A percentile compares a stretch with the other conserved stretches of the same genome.
Evolutionary conservation across 2,797 vertebrate genomes (phyloP).

Genomic region (Helarctos malayanus): DNA sequence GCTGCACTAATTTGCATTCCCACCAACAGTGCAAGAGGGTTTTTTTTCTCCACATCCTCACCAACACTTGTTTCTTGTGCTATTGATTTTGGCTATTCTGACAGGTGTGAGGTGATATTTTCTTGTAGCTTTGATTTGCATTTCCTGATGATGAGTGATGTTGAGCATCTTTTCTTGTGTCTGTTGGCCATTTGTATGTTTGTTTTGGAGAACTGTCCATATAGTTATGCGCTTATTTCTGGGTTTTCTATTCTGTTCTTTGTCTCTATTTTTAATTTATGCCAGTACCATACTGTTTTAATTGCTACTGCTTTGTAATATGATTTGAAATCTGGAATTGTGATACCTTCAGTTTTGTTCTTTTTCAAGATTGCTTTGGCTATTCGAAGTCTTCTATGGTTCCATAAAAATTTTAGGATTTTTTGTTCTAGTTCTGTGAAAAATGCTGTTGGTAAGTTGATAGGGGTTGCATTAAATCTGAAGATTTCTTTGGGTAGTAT

Average conservation of each 20-base stretch:
- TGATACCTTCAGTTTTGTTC: not conserved
- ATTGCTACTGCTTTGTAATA: not conserved
- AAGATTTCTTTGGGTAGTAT: not conserved
- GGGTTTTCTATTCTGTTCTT: not conserved
- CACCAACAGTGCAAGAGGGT: not conserved
- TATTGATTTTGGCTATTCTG: not conserved
- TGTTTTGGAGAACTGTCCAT: not conserved
- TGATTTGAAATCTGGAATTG: not conserved
- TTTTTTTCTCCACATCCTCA: not conserved
- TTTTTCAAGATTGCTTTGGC: not conserved
- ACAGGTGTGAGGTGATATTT: not conserved
- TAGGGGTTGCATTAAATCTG: not conserved
- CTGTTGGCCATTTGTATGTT: not conserved
- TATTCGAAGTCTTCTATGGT: not conserved
- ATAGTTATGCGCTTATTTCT: not conserved
- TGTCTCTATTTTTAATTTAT: not conserved
- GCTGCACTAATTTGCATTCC: not conserved
- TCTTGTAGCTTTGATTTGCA: not conserved
- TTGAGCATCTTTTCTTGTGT: not conserved
- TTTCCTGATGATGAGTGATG: not conserved
- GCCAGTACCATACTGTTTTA: not conserved
- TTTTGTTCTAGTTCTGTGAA: not conserved
- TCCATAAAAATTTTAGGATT: not conserved
- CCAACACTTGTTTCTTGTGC: not conserved
- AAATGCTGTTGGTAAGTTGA: not conserved